Conservation (phyloP, 1,140 invertebrate genomes). For the Aphelinus certus region DNA sequence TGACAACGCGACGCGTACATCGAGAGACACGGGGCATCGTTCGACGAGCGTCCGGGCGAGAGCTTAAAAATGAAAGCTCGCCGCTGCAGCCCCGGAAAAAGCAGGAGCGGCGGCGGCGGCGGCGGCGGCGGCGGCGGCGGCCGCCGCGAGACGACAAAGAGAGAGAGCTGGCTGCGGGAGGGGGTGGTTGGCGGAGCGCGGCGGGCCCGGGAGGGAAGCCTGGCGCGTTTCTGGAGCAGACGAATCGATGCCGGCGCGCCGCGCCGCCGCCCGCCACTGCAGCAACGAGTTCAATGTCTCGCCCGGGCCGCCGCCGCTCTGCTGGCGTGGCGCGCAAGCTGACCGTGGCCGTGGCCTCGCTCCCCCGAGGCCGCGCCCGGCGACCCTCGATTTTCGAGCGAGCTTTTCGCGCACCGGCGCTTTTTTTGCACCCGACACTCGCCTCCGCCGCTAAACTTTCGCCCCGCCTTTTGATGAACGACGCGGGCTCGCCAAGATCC, state of each 20-base stretch:
- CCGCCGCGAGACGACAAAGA: constrained; percentile 31
- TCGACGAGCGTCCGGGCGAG: too few species aligned
- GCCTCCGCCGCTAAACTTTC: too few species aligned
- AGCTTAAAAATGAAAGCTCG: too few species aligned
- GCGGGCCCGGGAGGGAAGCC: constrained; percentile 41
- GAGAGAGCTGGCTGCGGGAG: constrained; percentile 34
- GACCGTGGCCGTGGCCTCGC: constrained; percentile 49
- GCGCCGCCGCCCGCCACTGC: constrained; percentile 47
- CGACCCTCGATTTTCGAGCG: background rate
- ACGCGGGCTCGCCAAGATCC: too few species aligned
- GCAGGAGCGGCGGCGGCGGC: background rate
- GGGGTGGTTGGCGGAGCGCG: constrained; percentile 45
- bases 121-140: constrained; percentile 6
- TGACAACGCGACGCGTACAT: too few species aligned
- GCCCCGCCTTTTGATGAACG: too few species aligned
- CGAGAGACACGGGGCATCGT: too few species aligned
- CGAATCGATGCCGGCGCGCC: constrained; percentile 56
- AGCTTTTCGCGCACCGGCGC: background rate
- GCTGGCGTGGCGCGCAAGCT: constrained; percentile 37
- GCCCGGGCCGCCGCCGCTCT: constrained; percentile 52
- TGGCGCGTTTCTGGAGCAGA: constrained; percentile 59
- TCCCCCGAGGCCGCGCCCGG: background rate
- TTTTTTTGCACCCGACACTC: too few species aligned
- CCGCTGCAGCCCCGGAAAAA: background rate
- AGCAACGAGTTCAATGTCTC: constrained; percentile 64